A percentile compares a stretch with the other conserved stretches of the same genome.
phyloP scores from a whole-genome alignment of 2,888 invertebrate species.

The Crocallis elinguaria region DNA sequence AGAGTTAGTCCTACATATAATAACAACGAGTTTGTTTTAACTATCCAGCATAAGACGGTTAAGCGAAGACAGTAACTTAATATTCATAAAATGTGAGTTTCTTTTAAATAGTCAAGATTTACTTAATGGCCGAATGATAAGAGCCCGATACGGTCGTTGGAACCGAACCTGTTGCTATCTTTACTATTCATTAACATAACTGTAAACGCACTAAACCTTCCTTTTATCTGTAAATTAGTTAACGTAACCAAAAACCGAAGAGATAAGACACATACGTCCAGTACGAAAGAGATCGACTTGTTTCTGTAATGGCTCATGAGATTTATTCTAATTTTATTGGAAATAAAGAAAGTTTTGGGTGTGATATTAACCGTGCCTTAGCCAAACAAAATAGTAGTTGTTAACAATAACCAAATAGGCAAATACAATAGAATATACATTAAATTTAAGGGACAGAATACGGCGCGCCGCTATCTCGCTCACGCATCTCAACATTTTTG shows the following conservation, averaged over 20 bases:
- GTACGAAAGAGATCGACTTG: background rate
- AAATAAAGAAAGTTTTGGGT: background rate
- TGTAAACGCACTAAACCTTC: constrained; percentile 39
- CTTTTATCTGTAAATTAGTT: constrained; percentile 45
- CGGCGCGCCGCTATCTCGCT: too few relatives aligned
- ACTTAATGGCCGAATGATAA: constrained; percentile 43
- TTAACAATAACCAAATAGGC: too few relatives aligned
- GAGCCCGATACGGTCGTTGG: constrained; percentile 12
- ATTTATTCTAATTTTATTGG: background rate
- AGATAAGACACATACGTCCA: constrained; percentile 1
- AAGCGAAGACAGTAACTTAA: background rate
- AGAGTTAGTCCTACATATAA: too few relatives aligned
- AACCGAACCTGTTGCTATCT: constrained; percentile 37
- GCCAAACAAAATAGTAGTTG: too few relatives aligned
- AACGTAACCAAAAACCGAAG: constrained; percentile 23
- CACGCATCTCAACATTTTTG: too few relatives aligned
- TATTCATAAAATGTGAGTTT: background rate
- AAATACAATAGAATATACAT: too few relatives aligned
- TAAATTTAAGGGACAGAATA: too few relatives aligned
- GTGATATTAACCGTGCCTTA: too few relatives aligned
- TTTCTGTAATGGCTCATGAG: background rate
- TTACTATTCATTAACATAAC: constrained; percentile 48
- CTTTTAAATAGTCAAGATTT: constrained; percentile 20
- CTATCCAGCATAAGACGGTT: too few relatives aligned
- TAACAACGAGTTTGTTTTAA: too few relatives aligned